These are phyloP conservation scores for Spodoptera picta DNA, from an alignment of 2,888 invertebrate genomes.

Conservation along the genomic window DNA sequence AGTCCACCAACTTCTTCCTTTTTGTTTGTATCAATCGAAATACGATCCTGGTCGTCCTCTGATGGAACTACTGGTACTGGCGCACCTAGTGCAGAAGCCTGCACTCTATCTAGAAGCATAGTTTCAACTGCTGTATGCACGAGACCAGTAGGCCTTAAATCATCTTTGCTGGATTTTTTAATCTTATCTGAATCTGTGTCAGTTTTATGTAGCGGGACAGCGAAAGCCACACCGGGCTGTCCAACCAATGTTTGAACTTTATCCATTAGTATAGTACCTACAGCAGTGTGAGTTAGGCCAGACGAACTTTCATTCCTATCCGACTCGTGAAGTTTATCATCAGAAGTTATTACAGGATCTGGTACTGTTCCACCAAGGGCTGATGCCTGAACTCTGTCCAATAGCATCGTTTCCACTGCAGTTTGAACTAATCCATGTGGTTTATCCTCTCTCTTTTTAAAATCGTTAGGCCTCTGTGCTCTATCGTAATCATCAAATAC, in stretches of 20 bases:
- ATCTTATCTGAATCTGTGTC: slow-evolving; percentile 22
- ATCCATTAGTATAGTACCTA: slow-evolving; percentile 86
- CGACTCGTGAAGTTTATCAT: slow-evolving; percentile 15
- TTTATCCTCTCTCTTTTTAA: slow-evolving; percentile 37
- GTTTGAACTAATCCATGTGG: slow-evolving; percentile 57
- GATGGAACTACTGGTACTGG: slow-evolving; percentile 13
- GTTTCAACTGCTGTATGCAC: slow-evolving; percentile 42
- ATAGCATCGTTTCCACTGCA: slow-evolving; percentile 55
- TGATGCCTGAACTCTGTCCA: slow-evolving; percentile 52
- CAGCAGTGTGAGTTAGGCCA: slow-evolving; percentile 80
- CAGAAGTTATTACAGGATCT: slow-evolving; percentile 29
- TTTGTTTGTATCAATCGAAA: background rate
- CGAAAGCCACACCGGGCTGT: slow-evolving; percentile 19
- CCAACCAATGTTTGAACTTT: slow-evolving; percentile 71
- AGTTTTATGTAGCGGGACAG: slow-evolving; percentile 22
- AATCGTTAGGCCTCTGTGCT: slow-evolving; percentile 29
- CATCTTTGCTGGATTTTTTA: slow-evolving; percentile 19
- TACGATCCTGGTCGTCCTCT: slow-evolving; percentile 14
- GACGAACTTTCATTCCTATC: slow-evolving; percentile 53
- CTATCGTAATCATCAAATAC: slow-evolving; percentile 54
- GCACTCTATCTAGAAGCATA: slow-evolving; percentile 36
- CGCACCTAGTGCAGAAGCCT: slow-evolving; percentile 29
- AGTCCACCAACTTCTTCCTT: slow-evolving; percentile 22
- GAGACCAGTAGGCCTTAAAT: slow-evolving; percentile 58
- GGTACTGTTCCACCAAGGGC: slow-evolving; percentile 36